Base-by-base conservation (phyloP, 1,140 invertebrate species). In the Drosophila bipectinata region DNA sequence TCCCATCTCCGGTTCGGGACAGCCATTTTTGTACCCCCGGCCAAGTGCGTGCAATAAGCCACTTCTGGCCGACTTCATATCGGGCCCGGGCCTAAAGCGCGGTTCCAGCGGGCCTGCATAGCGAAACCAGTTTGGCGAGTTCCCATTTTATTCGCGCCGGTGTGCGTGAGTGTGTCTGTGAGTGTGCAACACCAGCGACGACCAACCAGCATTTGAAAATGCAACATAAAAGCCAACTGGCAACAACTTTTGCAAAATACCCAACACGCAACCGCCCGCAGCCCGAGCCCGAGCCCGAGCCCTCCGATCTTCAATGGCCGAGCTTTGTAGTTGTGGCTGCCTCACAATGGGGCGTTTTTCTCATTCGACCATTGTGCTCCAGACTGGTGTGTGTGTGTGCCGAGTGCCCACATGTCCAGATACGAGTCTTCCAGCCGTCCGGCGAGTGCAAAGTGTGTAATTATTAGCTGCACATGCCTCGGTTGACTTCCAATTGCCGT, bases 141-240 rank as follows among this genome's bases (percentile, higher is more conserved):
- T 87, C 61, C 72, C 63, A 59, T 58, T 48, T 52, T 44, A 77
- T 49, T 41, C 41, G 49, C 32, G 15, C 58, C 18, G 37, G 9
- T 44, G 8, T 44, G 41, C 28, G 21, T 53, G 39, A 48, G n/a
- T 55, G 34, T 56, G 18, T 32, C 18, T 68, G 41, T 77, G 54
- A 61, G 69, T 77, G 63, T 77, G 80, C 72, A 60, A 76, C 72
- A 63, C 59, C 79, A 67, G 57, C 83, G 49, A 53, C 84, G 51
- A 79, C 83, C 83, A 87, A 88, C 84, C 83, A 88, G 84, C 83
- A 89, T 88, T 88, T 88, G 84, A 87, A 85, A 87, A 88, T 87
- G 83, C 83, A 87, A 88, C 83, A 87, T 87, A 69, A 75, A 85
- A 85, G 81, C 81, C 73, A 85, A 84, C 82, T 73, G 73, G 63